These are phyloP conservation scores for Chloroclysta siterata DNA, from an alignment of 2,888 invertebrate genomes.

Conservation along the genomic window DNA sequence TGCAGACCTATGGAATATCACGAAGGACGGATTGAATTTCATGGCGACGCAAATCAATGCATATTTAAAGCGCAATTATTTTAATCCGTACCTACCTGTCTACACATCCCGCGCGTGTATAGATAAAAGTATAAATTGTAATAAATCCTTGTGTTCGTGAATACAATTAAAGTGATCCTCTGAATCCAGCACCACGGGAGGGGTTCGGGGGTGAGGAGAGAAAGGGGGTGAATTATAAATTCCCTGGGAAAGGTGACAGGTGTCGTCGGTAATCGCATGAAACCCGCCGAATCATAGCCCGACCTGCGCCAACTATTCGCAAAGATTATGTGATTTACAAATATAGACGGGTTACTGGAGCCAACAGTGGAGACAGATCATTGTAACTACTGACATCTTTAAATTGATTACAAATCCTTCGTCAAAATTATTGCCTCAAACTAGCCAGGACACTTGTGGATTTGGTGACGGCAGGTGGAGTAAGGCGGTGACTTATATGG, in stretches of 20 bases:
- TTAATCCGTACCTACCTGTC: conserved; percentile 30
- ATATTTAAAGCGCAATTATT: conserved; percentile 40
- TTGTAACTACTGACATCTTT: not conserved
- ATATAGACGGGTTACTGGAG: conserved; percentile 5
- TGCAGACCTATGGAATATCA: not conserved
- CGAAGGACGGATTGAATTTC: conserved; percentile 26
- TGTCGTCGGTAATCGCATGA: conserved; percentile 76
- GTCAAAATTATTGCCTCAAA: too few species aligned
- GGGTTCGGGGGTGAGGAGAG: conserved; percentile 20
- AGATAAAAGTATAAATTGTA: conserved; percentile 43
- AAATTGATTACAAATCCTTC: too few species aligned
- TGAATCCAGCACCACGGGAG: conserved; percentile 56
- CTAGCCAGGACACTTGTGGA: too few species aligned
- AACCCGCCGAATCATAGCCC: conserved; percentile 71
- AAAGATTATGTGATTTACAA: conserved; percentile 48
- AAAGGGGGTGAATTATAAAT: conserved; percentile 73
- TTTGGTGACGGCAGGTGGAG: too few species aligned
- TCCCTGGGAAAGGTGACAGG: conserved; percentile 80
- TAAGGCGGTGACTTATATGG: too few species aligned
- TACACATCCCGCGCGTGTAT: conserved; percentile 14
- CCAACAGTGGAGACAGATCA: conserved; percentile 8
- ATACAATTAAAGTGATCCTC: conserved; percentile 77
- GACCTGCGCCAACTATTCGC: conserved; percentile 57
- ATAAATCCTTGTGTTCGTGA: conserved; percentile 76
- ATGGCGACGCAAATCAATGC: conserved; percentile 32